Evolutionary conservation across 2,888 invertebrate species (phyloP), one percentile per base, ranked within the genome.

Genomic region (Himalopsyche japonica): DNA sequence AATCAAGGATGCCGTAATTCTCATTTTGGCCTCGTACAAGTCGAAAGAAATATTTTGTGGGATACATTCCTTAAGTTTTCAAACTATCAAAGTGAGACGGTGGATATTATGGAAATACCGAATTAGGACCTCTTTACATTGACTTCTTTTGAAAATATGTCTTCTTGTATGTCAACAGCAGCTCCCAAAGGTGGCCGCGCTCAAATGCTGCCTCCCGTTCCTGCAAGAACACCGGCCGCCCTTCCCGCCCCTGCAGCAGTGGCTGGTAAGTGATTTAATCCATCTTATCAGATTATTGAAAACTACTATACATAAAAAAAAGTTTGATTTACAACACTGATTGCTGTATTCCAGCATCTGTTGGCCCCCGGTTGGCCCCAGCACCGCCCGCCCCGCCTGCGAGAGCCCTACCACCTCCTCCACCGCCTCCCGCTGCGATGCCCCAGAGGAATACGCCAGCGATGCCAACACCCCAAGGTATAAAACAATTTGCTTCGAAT

Each of bases 171-270:
- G 43, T 15, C 43, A 86, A 86, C 84, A 86, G 81, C 88, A 80
- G 76, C 88, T 81, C 86, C 87, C 78, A 87, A 88, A 47, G 47
- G 32, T 8, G 48, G 57, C 57, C 80, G 82, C 30, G 82, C 80
- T 0, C 84, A 84, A 87, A 89, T 90, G 84, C 93, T 92, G 47
- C 93, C 93, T 70, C 93, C 93, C 86, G 90, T 91, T 86, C 91
- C 91, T 47, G 91, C 91, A 49, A 90, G 93, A 88, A 90, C 89
- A 64, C 87, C 88, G 15, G 87, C 87, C n/a, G 64, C 81, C 18
- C 80, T 79, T 20, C 70, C 80, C 32, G 84, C 76, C 3, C 83
- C 80, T 12, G 47, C 82, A 5, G 4, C 81, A n/a, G 76, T 64
- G 43, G 43, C 82, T 8, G 49, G 47, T 77, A 82, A 37, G 20